These are phyloP conservation scores for Chaetophractus vellerosus DNA, from an alignment of 2,797 vertebrate species.

Conservation along the genomic window DNA sequence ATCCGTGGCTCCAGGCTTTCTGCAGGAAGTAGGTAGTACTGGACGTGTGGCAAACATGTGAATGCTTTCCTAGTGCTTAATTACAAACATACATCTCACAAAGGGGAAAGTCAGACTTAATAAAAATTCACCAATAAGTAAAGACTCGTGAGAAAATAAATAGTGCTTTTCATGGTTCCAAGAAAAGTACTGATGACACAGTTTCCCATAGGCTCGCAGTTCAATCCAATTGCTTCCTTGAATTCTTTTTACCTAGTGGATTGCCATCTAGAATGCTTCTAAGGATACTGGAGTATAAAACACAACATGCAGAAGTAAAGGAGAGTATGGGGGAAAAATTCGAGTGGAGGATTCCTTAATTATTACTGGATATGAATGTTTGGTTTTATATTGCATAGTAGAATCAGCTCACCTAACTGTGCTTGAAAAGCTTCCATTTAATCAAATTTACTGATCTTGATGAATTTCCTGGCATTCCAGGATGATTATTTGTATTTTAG, in stretches of 20 bases:
- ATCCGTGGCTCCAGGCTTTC: neutral
- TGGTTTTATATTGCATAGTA: neutral
- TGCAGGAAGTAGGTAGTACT: neutral
- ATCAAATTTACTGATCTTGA: slow-evolving; percentile 13
- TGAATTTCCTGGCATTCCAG: slow-evolving; percentile 27
- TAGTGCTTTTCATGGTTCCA: neutral
- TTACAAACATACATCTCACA: slow-evolving; percentile 13
- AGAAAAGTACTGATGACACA: neutral
- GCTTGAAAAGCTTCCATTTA: slow-evolving; percentile 4
- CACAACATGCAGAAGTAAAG: neutral
- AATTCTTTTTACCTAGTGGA: neutral
- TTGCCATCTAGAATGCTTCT: neutral
- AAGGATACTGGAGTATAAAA: neutral
- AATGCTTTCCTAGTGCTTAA: neutral
- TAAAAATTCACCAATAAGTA: neutral
- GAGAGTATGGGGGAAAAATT: neutral
- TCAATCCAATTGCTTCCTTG: neutral
- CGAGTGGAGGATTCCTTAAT: neutral
- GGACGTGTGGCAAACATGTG: neutral
- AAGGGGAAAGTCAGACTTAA: neutral
- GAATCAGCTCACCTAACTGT: neutral
- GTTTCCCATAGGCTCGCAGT: neutral
- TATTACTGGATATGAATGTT: slow-evolving; percentile 20
- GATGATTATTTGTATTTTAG: neutral
- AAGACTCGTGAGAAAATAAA: slow-evolving; percentile 31